Conservation (phyloP, 1,140 invertebrate species). For the Drosophila gunungcola region DNA sequence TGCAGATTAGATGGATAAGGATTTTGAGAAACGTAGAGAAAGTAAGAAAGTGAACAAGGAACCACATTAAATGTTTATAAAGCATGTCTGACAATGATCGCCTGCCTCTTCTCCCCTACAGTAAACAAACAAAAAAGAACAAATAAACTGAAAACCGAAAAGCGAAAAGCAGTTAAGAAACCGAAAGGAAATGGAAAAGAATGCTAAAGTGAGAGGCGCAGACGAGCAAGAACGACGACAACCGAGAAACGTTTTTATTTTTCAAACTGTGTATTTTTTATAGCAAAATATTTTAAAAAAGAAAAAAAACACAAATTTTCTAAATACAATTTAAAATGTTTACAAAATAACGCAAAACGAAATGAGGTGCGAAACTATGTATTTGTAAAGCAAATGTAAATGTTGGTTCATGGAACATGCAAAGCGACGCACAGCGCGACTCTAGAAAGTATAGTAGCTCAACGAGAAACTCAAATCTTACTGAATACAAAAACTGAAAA, state of each 20-base stretch:
- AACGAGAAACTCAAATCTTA: slow-evolving; percentile 38
- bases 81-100: slow-evolving; percentile 66
- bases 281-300: slow-evolving; percentile 76
- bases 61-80: slow-evolving; percentile 70
- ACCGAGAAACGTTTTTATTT: slow-evolving; percentile 75
- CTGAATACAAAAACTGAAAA: slow-evolving; percentile 24
- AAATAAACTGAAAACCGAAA: slow-evolving; percentile 26
- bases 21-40: slow-evolving; percentile 21
- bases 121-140: slow-evolving; percentile 21
- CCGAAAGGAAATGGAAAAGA: slow-evolving; percentile 3
- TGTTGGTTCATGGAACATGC: slow-evolving; percentile 64
- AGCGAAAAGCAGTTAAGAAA: slow-evolving; percentile 15
- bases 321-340: slow-evolving; percentile 65
- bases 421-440: slow-evolving; percentile 68
- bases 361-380: slow-evolving; percentile 53
- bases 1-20: slow-evolving; percentile 29
- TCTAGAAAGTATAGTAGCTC: slow-evolving; percentile 51
- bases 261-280: slow-evolving; percentile 79
- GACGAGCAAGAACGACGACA: slow-evolving; percentile 39
- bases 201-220: slow-evolving; percentile 11
- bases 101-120: slow-evolving; percentile 55
- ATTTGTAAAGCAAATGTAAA: slow-evolving; percentile 62
- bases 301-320: slow-evolving; percentile 56
- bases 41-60: slow-evolving; percentile 61
- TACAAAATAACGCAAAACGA: slow-evolving; percentile 42